Percentiles rank a stretch among this genome's conserved stretches.
These are phyloP conservation scores for Amblyornis subalaris DNA, from an alignment of 2,113 vertebrate genomes.

Conservation along the genomic window DNA sequence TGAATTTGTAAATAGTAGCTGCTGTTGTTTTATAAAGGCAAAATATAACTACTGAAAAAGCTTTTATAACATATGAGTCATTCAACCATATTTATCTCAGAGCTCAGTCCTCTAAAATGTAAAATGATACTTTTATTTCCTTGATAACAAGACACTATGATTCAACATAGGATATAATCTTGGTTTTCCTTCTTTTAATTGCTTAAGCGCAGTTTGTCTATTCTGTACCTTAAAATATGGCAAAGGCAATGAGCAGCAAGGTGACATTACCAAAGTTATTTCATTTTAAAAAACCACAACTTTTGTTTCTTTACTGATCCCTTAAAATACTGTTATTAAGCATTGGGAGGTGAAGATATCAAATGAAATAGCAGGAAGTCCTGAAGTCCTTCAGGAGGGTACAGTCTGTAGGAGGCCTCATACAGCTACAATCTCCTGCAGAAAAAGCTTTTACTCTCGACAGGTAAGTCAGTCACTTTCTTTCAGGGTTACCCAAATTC, in stretches of 20 bases:
- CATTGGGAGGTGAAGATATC: conserved; percentile 41
- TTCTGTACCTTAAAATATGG: not conserved
- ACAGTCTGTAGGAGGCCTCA: conserved; percentile 8
- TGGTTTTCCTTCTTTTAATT: not conserved
- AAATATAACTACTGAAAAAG: not conserved
- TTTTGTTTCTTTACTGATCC: not conserved
- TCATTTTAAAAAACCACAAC: not conserved
- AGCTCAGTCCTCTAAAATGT: not conserved
- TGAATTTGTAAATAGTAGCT: not conserved
- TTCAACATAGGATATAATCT: not conserved
- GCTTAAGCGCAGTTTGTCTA: not conserved
- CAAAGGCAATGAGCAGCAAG: conserved; percentile 21
- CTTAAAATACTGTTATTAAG: conserved; percentile 61
- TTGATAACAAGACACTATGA: not conserved
- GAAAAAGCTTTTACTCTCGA: conserved; percentile 36
- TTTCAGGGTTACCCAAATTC: not conserved
- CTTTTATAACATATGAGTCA: not conserved
- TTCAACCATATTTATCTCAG: not conserved
- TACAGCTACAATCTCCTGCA: not conserved
- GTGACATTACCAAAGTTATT: conserved; percentile 56
- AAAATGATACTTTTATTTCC: not conserved
- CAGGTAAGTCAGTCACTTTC: conserved; percentile 1
- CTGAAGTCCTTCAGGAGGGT: conserved; percentile 16
- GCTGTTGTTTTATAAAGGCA: not conserved
- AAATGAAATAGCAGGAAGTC: conserved; percentile 37